Percentiles rank a stretch among this genome's conserved stretches.
Evolutionary conservation across 1,140 invertebrate genomes (phyloP).

Genomic region (Polyergus mexicanus): DNA sequence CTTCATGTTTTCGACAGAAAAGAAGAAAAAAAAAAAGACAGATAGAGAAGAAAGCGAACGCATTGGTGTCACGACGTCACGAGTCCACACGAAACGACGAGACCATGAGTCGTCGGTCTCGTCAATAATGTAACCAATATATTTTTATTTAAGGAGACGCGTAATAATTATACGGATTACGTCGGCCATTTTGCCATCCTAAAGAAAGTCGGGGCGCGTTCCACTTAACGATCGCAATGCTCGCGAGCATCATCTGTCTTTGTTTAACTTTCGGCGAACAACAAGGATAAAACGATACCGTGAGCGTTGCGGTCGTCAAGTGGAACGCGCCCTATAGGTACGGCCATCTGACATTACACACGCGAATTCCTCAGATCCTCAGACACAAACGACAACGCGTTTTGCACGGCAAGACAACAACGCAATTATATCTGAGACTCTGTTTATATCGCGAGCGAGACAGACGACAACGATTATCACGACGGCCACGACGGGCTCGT

Average conservation of each 20-base stretch:
- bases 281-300: no score
- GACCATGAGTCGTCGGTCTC: neutral
- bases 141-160: neutral
- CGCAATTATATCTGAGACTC: constrained; percentile 4
- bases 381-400: neutral
- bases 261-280: no score
- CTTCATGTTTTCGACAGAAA: neutral
- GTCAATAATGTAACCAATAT: neutral
- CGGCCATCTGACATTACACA: constrained; percentile 28
- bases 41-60: neutral
- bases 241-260: no score
- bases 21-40: neutral
- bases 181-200: constrained; percentile 47
- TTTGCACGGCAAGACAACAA: constrained; percentile 29
- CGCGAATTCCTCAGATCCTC: neutral
- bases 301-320: no score
- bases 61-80: neutral
- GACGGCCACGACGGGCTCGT: neutral
- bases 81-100: neutral
- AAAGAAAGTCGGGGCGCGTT: neutral
- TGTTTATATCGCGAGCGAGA: neutral
- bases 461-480: neutral
- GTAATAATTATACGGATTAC: neutral
- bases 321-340: no score
- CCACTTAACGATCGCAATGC: no score